phyloP scores from a whole-genome alignment of 2,888 invertebrate genomes.

The Xestia c-nigrum region DNA sequence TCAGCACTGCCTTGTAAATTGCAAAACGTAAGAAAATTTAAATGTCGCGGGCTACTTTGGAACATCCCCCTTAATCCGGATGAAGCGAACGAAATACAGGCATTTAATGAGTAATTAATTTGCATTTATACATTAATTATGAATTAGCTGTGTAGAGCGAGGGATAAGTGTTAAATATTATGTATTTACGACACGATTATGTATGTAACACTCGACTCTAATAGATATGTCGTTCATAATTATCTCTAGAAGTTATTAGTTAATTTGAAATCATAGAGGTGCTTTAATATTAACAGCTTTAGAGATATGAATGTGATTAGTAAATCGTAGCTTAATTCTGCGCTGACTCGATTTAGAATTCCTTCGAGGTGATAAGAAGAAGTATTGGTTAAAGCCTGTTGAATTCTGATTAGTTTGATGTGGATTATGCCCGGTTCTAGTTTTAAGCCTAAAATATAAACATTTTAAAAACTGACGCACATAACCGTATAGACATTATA shows the following conservation, averaged over 20 bases:
- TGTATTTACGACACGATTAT: constrained; percentile 36
- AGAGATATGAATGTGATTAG: neutral
- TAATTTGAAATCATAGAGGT: constrained; percentile 35
- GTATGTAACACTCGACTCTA: constrained; percentile 38
- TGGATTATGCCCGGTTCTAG: neutral
- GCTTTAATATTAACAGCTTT: constrained; percentile 14
- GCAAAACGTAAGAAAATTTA: too few species aligned
- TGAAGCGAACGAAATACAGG: neutral
- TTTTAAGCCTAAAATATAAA: neutral
- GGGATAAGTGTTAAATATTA: constrained; percentile 28
- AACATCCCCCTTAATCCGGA: neutral
- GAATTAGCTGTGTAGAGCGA: constrained; percentile 17
- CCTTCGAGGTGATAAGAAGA: neutral
- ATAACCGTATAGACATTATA: neutral
- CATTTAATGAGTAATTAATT: constrained; percentile 40
- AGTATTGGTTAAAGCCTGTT: neutral
- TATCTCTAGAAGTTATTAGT: constrained; percentile 16
- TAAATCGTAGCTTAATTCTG: neutral
- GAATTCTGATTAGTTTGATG: neutral
- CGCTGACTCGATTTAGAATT: neutral
- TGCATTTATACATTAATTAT: constrained; percentile 36
- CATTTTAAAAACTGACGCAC: too few species aligned
- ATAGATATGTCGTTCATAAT: constrained; percentile 38
- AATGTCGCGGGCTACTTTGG: too few species aligned
- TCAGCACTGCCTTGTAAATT: too few species aligned